Percentiles rank a stretch among this genome's conserved stretches.
These are phyloP conservation scores for Leptatherina wallacei DNA, from an alignment of 2,797 vertebrate genomes.

Conservation along the genomic window DNA sequence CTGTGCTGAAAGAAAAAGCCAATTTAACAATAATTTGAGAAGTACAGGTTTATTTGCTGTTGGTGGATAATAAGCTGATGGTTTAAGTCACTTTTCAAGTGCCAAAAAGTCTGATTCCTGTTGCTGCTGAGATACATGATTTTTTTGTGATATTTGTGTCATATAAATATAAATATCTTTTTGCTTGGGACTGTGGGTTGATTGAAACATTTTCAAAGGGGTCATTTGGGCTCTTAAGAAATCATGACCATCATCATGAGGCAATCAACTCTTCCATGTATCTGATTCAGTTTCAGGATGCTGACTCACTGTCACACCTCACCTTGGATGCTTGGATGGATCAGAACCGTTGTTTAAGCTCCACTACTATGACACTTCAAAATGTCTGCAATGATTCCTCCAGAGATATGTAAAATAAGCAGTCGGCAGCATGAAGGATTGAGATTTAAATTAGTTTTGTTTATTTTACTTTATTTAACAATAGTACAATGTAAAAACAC, in stretches of 20 bases:
- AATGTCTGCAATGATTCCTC: not conserved
- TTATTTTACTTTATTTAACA: not conserved
- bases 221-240: not conserved
- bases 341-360: not conserved
- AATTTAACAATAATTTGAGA: not conserved
- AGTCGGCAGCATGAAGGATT: not conserved
- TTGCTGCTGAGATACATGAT: not conserved
- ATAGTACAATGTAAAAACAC: not conserved
- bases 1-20: not conserved
- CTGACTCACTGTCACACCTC: slow-evolving; percentile 17
- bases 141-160: not conserved
- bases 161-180: slow-evolving; percentile 1
- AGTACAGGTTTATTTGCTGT: not conserved
- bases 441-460: not conserved
- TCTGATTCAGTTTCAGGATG: slow-evolving; percentile 1
- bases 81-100: not conserved
- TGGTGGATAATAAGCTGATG: not conserved
- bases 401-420: not conserved
- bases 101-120: not conserved
- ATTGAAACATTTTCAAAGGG: not conserved
- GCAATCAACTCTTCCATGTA: not conserved
- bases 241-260: not conserved
- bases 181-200: not conserved
- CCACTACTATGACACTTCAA: not conserved
- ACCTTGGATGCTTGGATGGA: not conserved